Evolutionary conservation across 2,797 vertebrate genomes (phyloP), one percentile per base, ranked within the genome.

Genomic region (Allobates femoralis): DNA sequence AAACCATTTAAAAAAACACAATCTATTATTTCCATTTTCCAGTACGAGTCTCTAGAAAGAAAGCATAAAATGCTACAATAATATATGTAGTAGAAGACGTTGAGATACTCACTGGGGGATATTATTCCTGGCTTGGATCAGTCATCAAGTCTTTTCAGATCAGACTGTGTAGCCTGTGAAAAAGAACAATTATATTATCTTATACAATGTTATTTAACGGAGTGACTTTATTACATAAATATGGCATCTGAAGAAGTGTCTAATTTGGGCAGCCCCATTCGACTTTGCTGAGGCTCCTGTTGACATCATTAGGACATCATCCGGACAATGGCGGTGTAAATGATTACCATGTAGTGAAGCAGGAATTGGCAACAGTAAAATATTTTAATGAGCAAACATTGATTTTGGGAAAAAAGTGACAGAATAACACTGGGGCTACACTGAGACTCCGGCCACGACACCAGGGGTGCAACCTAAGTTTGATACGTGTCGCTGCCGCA

Each of bases 71-170:
- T 21, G 28, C 28, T 56, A 23, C 21, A 16, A 32, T 34, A 4
- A 56, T 58, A 78, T 14, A 23, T 23, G 1, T 34, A 16, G 19
- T 21, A 37, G n/a, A 53, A 30, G 14, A n/a, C 10, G 26, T 7
- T 53, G 15, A 46, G 6, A 60, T 79, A 62, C 77, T 79, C 56
- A 79, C 55, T 79, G 77, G 58, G 23, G 77, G 58, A 60, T 62
- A n/a, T 21, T 62, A 60, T 41, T 79, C 32, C 32, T 62, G 77
- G 76, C 53, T 78, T 12, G 21, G n/a, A 14, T 79, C 77, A 41
- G 55, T 62, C 56, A 41, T 79, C 56, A 62, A n/a, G 34, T 60
- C 55, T 79, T 60, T 14, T 56, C 77, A 79, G 6, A 79, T 34
- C 32, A 60, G 32, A 34, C 21, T 26, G 21, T n/a, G 21, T 37